Percentiles rank a stretch among this genome's conserved stretches.
phyloP scores from a whole-genome alignment of 2,113 vertebrate species.

The Corapipo altera region DNA sequence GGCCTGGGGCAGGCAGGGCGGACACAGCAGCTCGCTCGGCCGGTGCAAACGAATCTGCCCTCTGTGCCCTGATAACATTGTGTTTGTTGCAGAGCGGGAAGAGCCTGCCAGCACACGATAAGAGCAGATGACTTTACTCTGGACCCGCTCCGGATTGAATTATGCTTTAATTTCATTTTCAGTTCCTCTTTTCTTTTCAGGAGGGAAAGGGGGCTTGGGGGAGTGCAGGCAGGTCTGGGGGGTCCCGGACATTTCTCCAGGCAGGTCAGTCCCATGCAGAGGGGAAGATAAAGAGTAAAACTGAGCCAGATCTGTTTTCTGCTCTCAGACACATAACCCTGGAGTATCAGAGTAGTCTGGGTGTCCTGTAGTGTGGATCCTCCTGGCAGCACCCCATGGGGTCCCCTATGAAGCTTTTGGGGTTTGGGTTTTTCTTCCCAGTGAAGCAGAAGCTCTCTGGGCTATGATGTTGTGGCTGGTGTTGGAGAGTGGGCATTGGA shows the following conservation, averaged over 20 bases:
- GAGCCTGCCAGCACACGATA: slow-evolving; percentile 68
- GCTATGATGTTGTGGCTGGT: not conserved
- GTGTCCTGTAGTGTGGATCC: not conserved
- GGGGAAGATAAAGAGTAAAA: not conserved
- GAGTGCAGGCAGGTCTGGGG: not conserved
- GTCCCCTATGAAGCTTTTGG: not conserved
- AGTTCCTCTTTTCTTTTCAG: slow-evolving; percentile 52
- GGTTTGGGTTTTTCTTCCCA: not conserved
- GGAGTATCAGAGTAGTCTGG: not conserved
- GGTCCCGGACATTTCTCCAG: not conserved
- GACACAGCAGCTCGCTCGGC: slow-evolving; percentile 24
- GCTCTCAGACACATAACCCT: not conserved
- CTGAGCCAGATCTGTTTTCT: not conserved
- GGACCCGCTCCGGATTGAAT: slow-evolving; percentile 59
- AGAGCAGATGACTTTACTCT: slow-evolving; percentile 66
- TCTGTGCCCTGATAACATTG: slow-evolving; percentile 69
- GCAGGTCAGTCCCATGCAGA: not conserved
- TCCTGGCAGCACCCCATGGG: not conserved
- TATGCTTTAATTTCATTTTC: slow-evolving; percentile 64
- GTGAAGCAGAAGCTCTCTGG: not conserved
- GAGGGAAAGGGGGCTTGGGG: not conserved
- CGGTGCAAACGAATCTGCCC: slow-evolving; percentile 64
- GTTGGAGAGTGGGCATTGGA: not conserved
- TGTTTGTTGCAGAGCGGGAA: slow-evolving; percentile 61
- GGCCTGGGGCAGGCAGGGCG: slow-evolving; percentile 7